These are phyloP conservation scores for Hydrotaea diabolus DNA, from an alignment of 2,888 invertebrate genomes.

Conservation along the genomic window DNA sequence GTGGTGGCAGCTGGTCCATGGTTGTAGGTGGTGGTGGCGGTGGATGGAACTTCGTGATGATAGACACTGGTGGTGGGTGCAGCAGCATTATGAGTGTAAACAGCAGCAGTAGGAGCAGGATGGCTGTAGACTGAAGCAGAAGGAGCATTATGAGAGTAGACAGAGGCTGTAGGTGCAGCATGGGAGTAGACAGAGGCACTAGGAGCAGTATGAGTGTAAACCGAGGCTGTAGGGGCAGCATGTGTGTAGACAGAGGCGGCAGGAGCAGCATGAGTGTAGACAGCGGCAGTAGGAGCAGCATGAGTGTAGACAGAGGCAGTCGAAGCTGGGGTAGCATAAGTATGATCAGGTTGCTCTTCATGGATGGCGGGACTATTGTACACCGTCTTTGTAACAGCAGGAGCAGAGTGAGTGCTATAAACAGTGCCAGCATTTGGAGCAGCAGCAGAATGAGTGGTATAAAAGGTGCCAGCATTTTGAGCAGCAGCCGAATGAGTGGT, in stretches of 20 bases:
- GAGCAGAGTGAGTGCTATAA: conserved; percentile 66
- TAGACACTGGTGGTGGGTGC: conserved; percentile 41
- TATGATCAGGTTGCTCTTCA: conserved; percentile 68
- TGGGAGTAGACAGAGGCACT: conserved; percentile 72
- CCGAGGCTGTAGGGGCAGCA: conserved; percentile 71
- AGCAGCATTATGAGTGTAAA: conserved; percentile 68
- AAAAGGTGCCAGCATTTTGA: no score
- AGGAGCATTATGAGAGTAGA: conserved; percentile 55
- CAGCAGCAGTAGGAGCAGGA: conserved; percentile 74
- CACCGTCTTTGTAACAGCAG: conserved; percentile 65
- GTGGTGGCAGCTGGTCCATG: conserved; percentile 75
- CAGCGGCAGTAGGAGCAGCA: conserved; percentile 42
- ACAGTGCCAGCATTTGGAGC: no score
- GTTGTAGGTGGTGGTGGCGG: conserved; percentile 67
- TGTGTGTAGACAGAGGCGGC: conserved; percentile 71
- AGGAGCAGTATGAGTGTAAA: conserved; percentile 60
- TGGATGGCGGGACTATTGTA: conserved; percentile 63
- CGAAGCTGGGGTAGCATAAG: conserved; percentile 68
- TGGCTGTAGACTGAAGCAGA: conserved; percentile 58
- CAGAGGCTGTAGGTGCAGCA: conserved; percentile 39
- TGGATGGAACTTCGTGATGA: conserved; percentile 63
- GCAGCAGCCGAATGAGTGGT: conserved; percentile 68
- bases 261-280: conserved; percentile 55
- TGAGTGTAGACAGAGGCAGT: conserved; percentile 72
- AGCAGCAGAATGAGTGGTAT: conserved; percentile 66